Evolutionary conservation across 1,140 invertebrate genomes (phyloP), one percentile per base, ranked within the genome.

Genomic region (Hydropsyche tenuis): DNA sequence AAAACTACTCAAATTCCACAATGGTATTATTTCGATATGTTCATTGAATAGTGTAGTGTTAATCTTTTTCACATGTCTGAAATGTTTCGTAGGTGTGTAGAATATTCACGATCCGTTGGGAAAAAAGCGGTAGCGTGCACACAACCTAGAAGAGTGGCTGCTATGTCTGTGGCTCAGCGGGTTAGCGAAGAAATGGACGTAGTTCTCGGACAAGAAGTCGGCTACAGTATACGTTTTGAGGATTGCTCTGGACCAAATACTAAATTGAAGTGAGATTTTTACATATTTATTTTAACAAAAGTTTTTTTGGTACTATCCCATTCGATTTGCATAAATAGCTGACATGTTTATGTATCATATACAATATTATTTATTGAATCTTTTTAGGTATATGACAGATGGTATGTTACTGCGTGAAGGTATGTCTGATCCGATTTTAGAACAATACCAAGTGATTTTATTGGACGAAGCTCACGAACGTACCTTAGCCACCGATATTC

Each of bases 101-200:
- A 98, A 78, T 97, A 92, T 87, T 92, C 95, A 0, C 81, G 87
- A 18, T 87, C 90, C 11, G 85, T 89, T 51, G 91, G 91, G 0
- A 87, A 83, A 81, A 95, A 92, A 81, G 94, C 92, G 12, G 97
- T 99, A 0, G 96, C 96, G 4, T 99, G 98, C 85, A 99, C 98
- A 0, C 97, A 99, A 81, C 98, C 98, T 0, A 87, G 98, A 79
- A 85, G 98, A 88, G 98, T 99, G 60, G 98, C 98, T 14, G 98
- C 98, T 14, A 99, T 99, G 97, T 97, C 95, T 1, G 98, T 99
- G 0, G 97, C 98, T 0, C 95, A 98, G 80, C 88, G 98, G 85
- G 97, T 99, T 0, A 96, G 97, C 0, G 97, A 99, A 83, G 98
- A 99, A 87, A 99, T 99, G 97, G 98, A 99, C 86, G 97, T 99